Evolutionary conservation across 1,140 invertebrate species (phyloP), one percentile per base, ranked within the genome.

Genomic region (Pseudachorutes palmiensis): DNA sequence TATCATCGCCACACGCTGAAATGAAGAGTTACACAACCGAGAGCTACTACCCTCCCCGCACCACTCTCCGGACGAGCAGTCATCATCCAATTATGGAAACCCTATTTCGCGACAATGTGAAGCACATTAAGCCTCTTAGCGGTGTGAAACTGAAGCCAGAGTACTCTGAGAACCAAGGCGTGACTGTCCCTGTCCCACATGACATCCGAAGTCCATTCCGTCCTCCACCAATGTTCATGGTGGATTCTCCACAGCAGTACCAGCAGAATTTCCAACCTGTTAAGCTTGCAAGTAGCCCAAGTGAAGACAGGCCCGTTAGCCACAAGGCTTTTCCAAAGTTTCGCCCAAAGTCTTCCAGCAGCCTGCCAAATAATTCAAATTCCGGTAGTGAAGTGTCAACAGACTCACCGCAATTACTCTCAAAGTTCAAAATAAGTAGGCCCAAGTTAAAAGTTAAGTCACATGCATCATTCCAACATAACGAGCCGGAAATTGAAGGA

Each of bases 301-400:
- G 57, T 51, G 51, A 67, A 61, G 63, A 62, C 28, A 29, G 28
- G 12, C 22, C 63, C 19, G 66, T 70, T 14, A 41, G 62, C 12
- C 32, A 51, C 22, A 68, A 68, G 55, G 57, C 67, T 5, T 65
- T 67, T 12, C 66, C 65, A 49, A 70, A 66, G 32, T 70, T 70
- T 65, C 45, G 36, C 59, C 60, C 5, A 69, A 69, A 41, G n/a
- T 26, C 1, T 1, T 9, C 3, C 22, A 55, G 51, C 51, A 55
- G 9, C 24, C 51, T n/a, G 9, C 24, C 5, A 14, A 55, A 26
- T 12, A 24, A 14, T 55, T 14, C 51, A 26, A n/a, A n/a, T n/a
- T n/a, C 14, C 14, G 22, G 24, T 5, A 60, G 30, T 32, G 58
- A 32, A 60, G 29, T 30, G 30, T 28, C 26, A 31, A 29, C 58